Conservation (phyloP, 2,888 invertebrate species). For the Frankliniella intonsa region DNA sequence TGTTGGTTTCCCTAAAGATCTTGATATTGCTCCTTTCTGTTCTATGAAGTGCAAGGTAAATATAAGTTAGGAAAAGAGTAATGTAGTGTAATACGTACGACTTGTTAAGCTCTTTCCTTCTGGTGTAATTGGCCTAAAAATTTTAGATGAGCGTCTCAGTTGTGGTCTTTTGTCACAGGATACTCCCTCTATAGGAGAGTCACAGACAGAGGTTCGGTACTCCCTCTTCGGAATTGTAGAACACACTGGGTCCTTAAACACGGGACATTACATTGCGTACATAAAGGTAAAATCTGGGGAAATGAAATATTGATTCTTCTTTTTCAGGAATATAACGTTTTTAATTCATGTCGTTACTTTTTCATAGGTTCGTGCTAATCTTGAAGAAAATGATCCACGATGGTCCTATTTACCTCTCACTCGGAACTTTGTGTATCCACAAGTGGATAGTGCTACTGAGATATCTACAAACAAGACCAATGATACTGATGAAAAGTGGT, state of each 20-base stretch:
- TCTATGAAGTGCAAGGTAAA: slow-evolving; percentile 55
- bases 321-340: background rate
- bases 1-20: slow-evolving; percentile 77
- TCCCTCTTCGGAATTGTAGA: slow-evolving; percentile 93
- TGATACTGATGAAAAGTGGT: slow-evolving; percentile 73
- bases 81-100: too few relatives aligned
- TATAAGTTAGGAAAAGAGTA: too few relatives aligned
- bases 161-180: background rate
- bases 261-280: slow-evolving; percentile 91
- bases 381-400: slow-evolving; percentile 54
- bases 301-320: background rate
- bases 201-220: slow-evolving; percentile 68
- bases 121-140: slow-evolving; percentile 26
- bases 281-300: slow-evolving; percentile 57
- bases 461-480: slow-evolving; percentile 37
- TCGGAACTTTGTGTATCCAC: slow-evolving; percentile 52
- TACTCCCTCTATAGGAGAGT: slow-evolving; percentile 42
- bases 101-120: background rate
- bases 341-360: background rate
- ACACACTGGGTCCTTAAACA: slow-evolving; percentile 86
- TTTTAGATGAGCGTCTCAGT: background rate
- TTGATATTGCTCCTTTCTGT: slow-evolving; percentile 90
- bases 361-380: slow-evolving; percentile 31
- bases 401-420: slow-evolving; percentile 64
- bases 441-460: slow-evolving; percentile 48